Conservation (phyloP, 2,797 vertebrate species). For the Lithobates pipiens region DNA sequence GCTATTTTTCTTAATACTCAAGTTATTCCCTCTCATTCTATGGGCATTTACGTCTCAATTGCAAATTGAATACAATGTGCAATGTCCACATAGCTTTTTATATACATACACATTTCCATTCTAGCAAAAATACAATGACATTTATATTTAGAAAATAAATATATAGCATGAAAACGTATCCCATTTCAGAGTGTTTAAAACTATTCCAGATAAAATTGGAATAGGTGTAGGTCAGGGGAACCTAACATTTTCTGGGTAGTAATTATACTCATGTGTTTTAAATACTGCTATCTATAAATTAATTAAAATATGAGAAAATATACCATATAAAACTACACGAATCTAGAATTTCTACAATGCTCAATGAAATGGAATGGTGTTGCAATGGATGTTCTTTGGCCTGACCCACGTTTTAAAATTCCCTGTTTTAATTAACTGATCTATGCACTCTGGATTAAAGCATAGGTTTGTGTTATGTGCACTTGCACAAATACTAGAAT, state of each 20-base stretch:
- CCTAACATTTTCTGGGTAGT: conserved; percentile 13
- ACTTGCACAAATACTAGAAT: neutral
- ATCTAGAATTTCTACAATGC: neutral
- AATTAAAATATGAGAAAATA: neutral
- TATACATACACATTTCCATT: conserved; percentile 36
- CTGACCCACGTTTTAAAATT: neutral
- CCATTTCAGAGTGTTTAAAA: conserved; percentile 11
- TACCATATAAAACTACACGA: neutral
- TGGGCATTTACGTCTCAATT: conserved; percentile 36
- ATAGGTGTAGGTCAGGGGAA: conserved; percentile 2
- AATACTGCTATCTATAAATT: neutral
- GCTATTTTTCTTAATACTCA: neutral
- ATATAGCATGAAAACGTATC: conserved; percentile 54
- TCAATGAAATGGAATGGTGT: neutral
- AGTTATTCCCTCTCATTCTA: conserved; percentile 29
- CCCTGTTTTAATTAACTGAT: neutral
- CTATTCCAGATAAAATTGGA: neutral
- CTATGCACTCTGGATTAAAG: neutral
- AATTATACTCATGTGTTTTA: neutral
- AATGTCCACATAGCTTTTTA: conserved; percentile 29
- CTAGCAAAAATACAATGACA: conserved; percentile 61
- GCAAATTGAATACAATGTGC: conserved; percentile 51
- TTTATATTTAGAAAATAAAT: conserved; percentile 61
- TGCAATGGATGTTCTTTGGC: neutral
- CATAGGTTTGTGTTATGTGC: neutral